These are phyloP conservation scores for Tillus elongatus DNA, from an alignment of 2,888 invertebrate species.

Conservation along the genomic window DNA sequence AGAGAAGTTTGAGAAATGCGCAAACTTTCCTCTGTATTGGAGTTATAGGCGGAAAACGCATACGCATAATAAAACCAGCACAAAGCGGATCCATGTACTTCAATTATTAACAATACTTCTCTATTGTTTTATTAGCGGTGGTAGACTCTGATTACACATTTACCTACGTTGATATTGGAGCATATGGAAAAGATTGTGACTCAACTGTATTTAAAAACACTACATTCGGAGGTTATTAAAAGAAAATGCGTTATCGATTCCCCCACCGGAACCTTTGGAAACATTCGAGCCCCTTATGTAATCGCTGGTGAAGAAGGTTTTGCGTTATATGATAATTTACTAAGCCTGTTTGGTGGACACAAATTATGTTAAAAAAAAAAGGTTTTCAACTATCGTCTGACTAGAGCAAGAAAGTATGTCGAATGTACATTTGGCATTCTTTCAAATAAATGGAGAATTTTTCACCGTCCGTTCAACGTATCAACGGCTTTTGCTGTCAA, in stretches of 20 bases:
- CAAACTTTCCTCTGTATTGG: too few relatives aligned
- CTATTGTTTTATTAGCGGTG: conserved; percentile 2
- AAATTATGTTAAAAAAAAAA: not conserved
- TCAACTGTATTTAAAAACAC: conserved; percentile 3
- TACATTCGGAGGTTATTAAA: conserved; percentile 1
- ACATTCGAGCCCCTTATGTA: conserved; percentile 4
- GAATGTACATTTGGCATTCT: conserved; percentile 3
- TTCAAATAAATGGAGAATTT: conserved; percentile 1
- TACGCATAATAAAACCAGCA: too few relatives aligned
- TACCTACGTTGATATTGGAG: conserved; percentile 1
- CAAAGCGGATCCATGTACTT: too few relatives aligned
- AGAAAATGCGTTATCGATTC: conserved; percentile 1
- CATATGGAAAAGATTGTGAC: conserved; percentile 6
- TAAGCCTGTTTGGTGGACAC: not conserved
- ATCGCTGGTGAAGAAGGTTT: too few relatives aligned
- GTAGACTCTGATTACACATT: conserved; percentile 2
- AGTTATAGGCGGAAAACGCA: too few relatives aligned
- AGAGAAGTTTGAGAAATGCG: too few relatives aligned
- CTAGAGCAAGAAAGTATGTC: conserved; percentile 4
- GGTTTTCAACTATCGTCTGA: not conserved
- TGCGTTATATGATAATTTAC: not conserved
- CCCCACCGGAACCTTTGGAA: conserved; percentile 3
- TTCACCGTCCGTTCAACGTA: conserved; percentile 2
- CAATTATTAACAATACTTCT: conserved; percentile 1
- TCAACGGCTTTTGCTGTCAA: not conserved